Evolutionary conservation across 1,140 invertebrate species (phyloP), one percentile per base, ranked within the genome.

Genomic region (Drosophila oshimai): DNA sequence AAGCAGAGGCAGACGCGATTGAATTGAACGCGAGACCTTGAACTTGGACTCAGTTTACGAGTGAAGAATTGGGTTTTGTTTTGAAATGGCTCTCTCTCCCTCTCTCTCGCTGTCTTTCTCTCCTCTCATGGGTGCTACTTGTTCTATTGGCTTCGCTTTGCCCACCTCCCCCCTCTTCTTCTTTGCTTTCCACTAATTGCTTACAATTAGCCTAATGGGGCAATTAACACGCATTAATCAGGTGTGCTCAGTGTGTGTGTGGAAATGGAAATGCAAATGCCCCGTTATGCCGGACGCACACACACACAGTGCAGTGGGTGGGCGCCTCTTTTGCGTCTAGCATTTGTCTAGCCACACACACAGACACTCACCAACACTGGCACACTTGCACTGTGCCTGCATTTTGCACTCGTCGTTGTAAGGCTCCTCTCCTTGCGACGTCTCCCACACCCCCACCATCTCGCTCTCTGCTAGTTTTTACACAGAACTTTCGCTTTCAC

Each of bases 21-120:
- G 71, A 84, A 33, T 70, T 86, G 74, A 79, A 86, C 74, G 79
- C 70, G 18, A 81, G 80, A 89, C 86, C 86, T 89, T 89, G 86
- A 89, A 89, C 86, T 89, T 89, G 86, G 86, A 76, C 80, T 89
- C 80, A 89, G 70, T 89, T 89, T 75, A 62, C 62, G 76, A 87
- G 80, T 75, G 72, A 65, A 73, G 86, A 79, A 89, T 86, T 89
- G 86, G 61, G 76, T 75, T 89, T 89, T 84, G 86, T 71, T 88
- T 84, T 86, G 86, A 81, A 86, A 80, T 86, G 64, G 57, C 64
- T 84, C 41, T 72, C 64, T 31, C 51, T 60, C 42, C 61, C 41
- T 42, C 9, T 36, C 45, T 22, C 33, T 29, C 12, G 24, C 31
- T 54, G 6, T 26, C 20, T 28, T 26, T 33, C 29, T 29, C 34